phyloP scores from a whole-genome alignment of 2,113 vertebrate species.

The Ammospiza nelsoni region DNA sequence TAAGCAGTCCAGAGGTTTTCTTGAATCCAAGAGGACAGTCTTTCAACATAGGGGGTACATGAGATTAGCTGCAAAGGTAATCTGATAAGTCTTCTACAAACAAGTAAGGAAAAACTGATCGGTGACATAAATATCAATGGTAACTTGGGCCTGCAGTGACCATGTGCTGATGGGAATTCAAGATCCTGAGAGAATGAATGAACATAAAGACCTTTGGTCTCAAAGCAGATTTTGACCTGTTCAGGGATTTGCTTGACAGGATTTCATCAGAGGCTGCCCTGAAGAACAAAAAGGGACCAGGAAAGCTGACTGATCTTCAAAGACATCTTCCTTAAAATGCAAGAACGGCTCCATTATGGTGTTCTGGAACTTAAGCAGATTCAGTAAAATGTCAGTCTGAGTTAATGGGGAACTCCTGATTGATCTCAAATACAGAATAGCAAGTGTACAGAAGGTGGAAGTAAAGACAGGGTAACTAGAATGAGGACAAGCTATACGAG shows the following conservation, averaged over 20 bases:
- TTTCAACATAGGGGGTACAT: background rate
- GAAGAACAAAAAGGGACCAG: background rate
- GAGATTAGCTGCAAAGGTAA: background rate
- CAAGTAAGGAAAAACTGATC: background rate
- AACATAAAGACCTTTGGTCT: background rate
- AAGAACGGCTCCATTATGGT: background rate
- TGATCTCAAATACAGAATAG: background rate
- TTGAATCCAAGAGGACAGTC: background rate
- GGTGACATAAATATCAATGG: background rate
- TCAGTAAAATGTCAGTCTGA: background rate
- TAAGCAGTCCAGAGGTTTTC: background rate
- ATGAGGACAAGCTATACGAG: background rate
- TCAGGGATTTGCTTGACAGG: background rate
- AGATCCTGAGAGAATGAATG: background rate
- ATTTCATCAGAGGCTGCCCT: background rate
- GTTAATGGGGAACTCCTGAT: accelerated
- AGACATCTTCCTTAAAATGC: background rate
- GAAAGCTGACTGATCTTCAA: background rate
- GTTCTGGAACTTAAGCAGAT: background rate
- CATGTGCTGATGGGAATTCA: background rate
- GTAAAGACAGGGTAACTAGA: background rate
- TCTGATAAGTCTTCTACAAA: background rate
- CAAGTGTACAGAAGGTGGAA: background rate
- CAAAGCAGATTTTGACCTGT: background rate
- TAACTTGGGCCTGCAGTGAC: background rate